A percentile compares a stretch with the other conserved stretches of the same genome.
phyloP scores from a whole-genome alignment of 2,797 vertebrate genomes.

The Furcifer pardalis region DNA sequence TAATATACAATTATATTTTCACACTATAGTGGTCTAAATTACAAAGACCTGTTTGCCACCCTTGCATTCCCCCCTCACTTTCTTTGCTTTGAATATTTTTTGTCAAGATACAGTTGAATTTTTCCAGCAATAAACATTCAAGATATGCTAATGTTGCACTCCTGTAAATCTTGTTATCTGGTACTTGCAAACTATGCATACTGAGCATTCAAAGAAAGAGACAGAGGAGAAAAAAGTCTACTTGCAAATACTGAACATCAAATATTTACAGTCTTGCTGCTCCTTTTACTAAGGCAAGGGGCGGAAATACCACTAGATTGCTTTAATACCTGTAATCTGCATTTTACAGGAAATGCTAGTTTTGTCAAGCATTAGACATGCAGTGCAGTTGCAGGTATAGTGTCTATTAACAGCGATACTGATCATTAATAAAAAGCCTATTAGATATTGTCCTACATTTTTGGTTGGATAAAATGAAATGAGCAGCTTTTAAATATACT shows the following conservation, averaged over 20 bases:
- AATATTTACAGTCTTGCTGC: slow-evolving; percentile 93
- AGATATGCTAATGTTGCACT: slow-evolving; percentile 81
- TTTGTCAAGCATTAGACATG: slow-evolving; percentile 91
- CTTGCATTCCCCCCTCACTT: slow-evolving; percentile 29
- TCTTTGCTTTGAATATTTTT: not conserved
- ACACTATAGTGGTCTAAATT: slow-evolving; percentile 80
- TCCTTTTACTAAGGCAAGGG: slow-evolving; percentile 82
- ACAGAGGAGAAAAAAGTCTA: slow-evolving; percentile 78
- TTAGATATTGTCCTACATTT: slow-evolving; percentile 80
- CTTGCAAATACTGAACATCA: slow-evolving; percentile 93
- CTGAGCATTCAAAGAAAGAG: slow-evolving; percentile 79
- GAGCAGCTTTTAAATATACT: slow-evolving; percentile 87
- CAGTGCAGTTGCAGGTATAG: slow-evolving; percentile 86
- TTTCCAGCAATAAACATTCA: slow-evolving; percentile 84
- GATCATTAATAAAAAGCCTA: slow-evolving; percentile 85
- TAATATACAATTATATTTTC: slow-evolving; percentile 77
- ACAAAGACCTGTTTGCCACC: slow-evolving; percentile 73
- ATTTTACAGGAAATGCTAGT: slow-evolving; percentile 79
- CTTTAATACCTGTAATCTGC: slow-evolving; percentile 76
- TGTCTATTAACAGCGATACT: slow-evolving; percentile 90
- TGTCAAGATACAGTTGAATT: slow-evolving; percentile 62
- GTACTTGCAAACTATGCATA: slow-evolving; percentile 73
- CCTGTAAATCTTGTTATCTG: slow-evolving; percentile 76
- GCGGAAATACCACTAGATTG: slow-evolving; percentile 81
- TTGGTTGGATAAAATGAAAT: slow-evolving; percentile 83